phyloP scores from a whole-genome alignment of 2,113 vertebrate species.

The Maccullochella peelii region DNA sequence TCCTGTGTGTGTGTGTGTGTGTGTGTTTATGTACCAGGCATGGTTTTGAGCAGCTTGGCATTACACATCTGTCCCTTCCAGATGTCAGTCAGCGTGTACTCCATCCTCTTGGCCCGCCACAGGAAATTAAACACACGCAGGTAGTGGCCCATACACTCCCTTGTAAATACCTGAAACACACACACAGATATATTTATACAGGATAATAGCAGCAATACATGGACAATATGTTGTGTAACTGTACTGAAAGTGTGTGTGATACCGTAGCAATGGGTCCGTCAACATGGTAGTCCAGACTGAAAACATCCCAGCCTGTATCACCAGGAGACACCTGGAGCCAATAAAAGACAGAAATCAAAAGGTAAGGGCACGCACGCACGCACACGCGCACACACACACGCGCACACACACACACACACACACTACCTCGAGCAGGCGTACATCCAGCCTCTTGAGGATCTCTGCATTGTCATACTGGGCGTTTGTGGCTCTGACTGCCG shows the following conservation, averaged over 20 bases:
- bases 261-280: slow-evolving; percentile 98
- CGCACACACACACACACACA: not conserved
- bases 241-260: slow-evolving; percentile 42
- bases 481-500: slow-evolving; percentile 95
- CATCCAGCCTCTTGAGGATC: slow-evolving; percentile 95
- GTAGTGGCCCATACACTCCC: slow-evolving; percentile 99
- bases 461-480: slow-evolving; percentile 97
- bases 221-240: not conserved
- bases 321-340: slow-evolving; percentile 93
- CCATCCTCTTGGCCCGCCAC: slow-evolving; percentile 98
- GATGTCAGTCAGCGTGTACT: slow-evolving; percentile 98
- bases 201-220: no score
- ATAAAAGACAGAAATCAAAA: not conserved
- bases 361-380: not conserved
- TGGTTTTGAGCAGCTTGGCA: slow-evolving; percentile 92
- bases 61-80: slow-evolving; percentile 99
- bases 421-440: slow-evolving; percentile 93
- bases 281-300: slow-evolving; percentile 98
- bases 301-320: slow-evolving; percentile 98
- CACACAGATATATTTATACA: not conserved
- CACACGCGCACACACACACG: not conserved
- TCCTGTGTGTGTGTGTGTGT: not conserved
- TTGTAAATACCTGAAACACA: slow-evolving; percentile 91
- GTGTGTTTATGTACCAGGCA: slow-evolving; percentile 88
- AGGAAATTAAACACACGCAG: slow-evolving; percentile 97